phyloP scores from a whole-genome alignment of 2,888 invertebrate genomes.

The Agonopterix heracliana region DNA sequence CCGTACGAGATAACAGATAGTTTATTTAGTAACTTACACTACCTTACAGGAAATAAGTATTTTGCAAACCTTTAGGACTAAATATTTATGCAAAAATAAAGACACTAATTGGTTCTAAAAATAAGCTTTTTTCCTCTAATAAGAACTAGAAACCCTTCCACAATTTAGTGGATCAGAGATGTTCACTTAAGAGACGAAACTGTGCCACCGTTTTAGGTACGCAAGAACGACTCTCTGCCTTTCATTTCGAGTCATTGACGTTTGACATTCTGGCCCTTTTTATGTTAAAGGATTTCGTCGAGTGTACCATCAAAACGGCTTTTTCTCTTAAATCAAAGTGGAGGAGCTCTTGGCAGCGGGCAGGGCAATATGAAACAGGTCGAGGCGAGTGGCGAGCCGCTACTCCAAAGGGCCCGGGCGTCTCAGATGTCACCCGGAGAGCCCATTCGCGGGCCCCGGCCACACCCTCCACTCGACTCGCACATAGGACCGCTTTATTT shows the following conservation, averaged over 20 bases:
- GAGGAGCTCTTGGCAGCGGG: slow-evolving; percentile 63
- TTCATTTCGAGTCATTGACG: slow-evolving; percentile 22
- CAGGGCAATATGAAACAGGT: slow-evolving; percentile 72
- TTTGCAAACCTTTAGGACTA: too few relatives aligned
- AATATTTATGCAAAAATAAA: too few relatives aligned
- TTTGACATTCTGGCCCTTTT: slow-evolving; percentile 40
- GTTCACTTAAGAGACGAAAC: not conserved
- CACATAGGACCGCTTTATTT: slow-evolving; percentile 75
- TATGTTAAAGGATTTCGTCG: slow-evolving; percentile 37
- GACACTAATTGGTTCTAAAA: too few relatives aligned
- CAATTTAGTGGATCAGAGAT: too few relatives aligned
- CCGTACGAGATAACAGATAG: too few relatives aligned
- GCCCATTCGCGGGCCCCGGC: slow-evolving; percentile 70
- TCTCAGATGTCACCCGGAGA: slow-evolving; percentile 72
- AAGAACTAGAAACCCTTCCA: too few relatives aligned
- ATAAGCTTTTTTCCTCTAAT: too few relatives aligned
- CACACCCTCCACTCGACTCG: slow-evolving; percentile 73
- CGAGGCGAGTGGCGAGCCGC: slow-evolving; percentile 54
- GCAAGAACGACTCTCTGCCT: slow-evolving; percentile 13
- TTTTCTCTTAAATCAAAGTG: slow-evolving; percentile 73
- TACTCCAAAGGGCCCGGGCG: slow-evolving; percentile 64
- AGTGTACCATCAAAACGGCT: slow-evolving; percentile 57
- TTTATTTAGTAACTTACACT: too few relatives aligned
- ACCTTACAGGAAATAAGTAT: too few relatives aligned
- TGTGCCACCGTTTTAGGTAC: not conserved